A percentile compares a stretch with the other conserved stretches of the same genome.
Conservation (phyloP, 2,888 invertebrate genomes). For the Pimpla rufipes region DNA sequence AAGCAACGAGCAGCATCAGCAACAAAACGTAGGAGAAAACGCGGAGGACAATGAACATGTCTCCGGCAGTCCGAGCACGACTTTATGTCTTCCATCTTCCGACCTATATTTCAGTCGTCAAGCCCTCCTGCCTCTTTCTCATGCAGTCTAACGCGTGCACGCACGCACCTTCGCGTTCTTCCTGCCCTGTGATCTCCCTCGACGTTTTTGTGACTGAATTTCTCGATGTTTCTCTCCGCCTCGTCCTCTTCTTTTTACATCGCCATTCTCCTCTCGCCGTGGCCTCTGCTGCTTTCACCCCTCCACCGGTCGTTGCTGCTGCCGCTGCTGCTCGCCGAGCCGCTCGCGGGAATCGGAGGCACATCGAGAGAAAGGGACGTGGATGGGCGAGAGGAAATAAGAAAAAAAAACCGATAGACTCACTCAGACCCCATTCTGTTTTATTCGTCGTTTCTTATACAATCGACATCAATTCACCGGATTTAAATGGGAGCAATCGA, state of each 20-base stretch:
- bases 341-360: conserved; percentile 51
- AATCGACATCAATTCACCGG: conserved; percentile 83
- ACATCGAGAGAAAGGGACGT: conserved; percentile 54
- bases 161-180: conserved; percentile 34
- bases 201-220: conserved; percentile 31
- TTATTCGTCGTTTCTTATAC: conserved; percentile 79
- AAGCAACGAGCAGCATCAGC: conserved; percentile 10
- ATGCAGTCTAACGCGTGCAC: conserved; percentile 38
- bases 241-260: conserved; percentile 26
- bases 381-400: conserved; percentile 49
- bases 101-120: conserved; percentile 65
- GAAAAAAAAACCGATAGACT: conserved; percentile 41
- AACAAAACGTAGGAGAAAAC: conserved; percentile 22
- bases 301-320: conserved; percentile 19
- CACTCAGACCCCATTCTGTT: conserved; percentile 35
- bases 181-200: conserved; percentile 70
- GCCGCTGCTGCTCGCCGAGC: too few species aligned
- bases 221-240: conserved; percentile 57
- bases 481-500: conserved; percentile 72
- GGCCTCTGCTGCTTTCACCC: conserved; percentile 73
- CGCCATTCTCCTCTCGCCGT: conserved; percentile 71
- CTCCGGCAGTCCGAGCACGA: conserved; percentile 73
- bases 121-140: conserved; percentile 71
- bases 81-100: conserved; percentile 82
- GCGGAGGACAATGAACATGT: conserved; percentile 25